A percentile compares a stretch with the other conserved stretches of the same genome.
Evolutionary conservation across 2,113 vertebrate species (phyloP).

Genomic region (Myotis brandtii): DNA sequence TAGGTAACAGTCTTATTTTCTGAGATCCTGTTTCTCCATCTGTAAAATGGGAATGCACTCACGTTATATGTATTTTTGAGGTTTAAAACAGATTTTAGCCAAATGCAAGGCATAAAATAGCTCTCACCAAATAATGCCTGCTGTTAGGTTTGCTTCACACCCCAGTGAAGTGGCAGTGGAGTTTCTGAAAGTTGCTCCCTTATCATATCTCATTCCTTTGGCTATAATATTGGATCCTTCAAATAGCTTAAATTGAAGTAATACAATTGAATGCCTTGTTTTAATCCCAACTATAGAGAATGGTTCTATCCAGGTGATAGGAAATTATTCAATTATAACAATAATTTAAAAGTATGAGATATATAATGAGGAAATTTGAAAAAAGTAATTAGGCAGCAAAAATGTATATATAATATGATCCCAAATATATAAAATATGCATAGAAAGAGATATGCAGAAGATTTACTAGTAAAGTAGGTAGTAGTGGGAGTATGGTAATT

Average conservation of each 20-base stretch:
- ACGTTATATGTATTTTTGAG: neutral
- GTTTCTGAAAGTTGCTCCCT: neutral
- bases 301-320: neutral
- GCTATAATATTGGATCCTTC: neutral
- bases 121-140: neutral
- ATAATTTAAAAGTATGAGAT: neutral
- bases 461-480: neutral
- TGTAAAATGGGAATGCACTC: neutral
- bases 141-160: neutral
- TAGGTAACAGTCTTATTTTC: slow-evolving; percentile 24
- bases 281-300: neutral
- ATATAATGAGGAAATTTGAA: neutral
- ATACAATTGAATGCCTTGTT: neutral
- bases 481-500: neutral
- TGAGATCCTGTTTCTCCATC: neutral
- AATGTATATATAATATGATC: neutral
- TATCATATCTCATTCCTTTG: neutral
- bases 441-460: neutral
- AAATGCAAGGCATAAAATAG: neutral
- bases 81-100: neutral
- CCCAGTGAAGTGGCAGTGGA: neutral
- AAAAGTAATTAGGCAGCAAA: slow-evolving; percentile 13
- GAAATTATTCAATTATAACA: slow-evolving; percentile 1
- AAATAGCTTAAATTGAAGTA: neutral
- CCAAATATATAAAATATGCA: slow-evolving; percentile 32